Base-by-base conservation (phyloP, 35 echinoderm and acorn worm species). In the Ophiothrix spiculata region DNA sequence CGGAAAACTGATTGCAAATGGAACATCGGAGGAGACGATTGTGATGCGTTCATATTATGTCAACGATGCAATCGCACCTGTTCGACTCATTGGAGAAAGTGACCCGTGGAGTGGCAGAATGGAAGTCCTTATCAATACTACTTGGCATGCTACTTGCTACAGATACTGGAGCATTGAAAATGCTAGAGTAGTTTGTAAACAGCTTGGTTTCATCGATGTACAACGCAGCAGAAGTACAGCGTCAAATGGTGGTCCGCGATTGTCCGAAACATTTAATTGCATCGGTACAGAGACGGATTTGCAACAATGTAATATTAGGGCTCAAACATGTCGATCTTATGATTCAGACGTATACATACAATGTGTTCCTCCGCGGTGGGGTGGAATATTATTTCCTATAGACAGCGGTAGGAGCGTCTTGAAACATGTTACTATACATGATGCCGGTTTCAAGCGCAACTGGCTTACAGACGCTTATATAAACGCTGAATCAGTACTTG, bases 141-240 rank as follows among this genome's bases (percentile, higher is more conserved):
- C 10, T 25, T 91, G 89, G 89, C 75, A 83, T 11, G 86, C 83
- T 32, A 54, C 86, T 6, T 91, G 89, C 64, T 74, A 80, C 81
- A 64, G 81, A 40, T 69, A 23, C 32, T 91, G 83, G 76, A 56
- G 40, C 36, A 1, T 80, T 21, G 34, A 39, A 40, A 83, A 85
- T 64, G 89, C 89, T 19, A 13, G 33, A 28, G 89, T 91, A n/a
- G 83, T 54, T 11, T 91, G 89, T 32, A 21, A 56, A 60, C 79
- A 92, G 74, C 90, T 92, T 38, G 90, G 90, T 6, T 81, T 41
- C 77, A 32, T 49, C 33, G 81, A 39, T 0, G 87, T 40, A 1
- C 15, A 25, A 28, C 8, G 56, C 17, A 21, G n/a, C n/a, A 12
- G 16, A 0, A 1, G 0, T 3, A 84, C 89, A 82, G 92, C 87